Conservation (phyloP, 2,113 vertebrate genomes). For the Spheniscus mendiculus region DNA sequence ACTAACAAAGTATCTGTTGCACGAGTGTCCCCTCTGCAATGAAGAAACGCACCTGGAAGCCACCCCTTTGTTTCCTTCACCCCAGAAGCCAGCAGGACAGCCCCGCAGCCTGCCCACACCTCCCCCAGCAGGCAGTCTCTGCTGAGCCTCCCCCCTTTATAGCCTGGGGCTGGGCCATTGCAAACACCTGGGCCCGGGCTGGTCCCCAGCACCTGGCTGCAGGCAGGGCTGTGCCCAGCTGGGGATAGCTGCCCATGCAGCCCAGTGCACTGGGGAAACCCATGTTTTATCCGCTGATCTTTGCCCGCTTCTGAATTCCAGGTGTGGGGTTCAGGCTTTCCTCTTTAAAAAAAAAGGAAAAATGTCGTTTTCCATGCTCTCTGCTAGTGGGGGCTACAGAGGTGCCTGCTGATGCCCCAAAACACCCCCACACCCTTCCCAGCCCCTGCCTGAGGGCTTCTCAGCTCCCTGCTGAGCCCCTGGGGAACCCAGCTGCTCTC, state of each 20-base stretch:
- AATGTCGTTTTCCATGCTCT: fast-evolving
- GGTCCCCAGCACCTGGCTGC: neutral
- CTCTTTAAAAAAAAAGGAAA: neutral
- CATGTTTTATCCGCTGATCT: neutral
- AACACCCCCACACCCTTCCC: neutral
- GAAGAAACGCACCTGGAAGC: fast-evolving
- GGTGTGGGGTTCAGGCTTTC: neutral
- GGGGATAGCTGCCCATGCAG: neutral
- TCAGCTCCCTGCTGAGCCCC: neutral
- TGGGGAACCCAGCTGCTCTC: too few species aligned
- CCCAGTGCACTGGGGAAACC: fast-evolving
- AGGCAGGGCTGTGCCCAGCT: neutral
- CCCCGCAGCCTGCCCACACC: fast-evolving
- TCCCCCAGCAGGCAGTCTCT: neutral
- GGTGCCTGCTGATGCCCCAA: neutral
- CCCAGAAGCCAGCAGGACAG: fast-evolving
- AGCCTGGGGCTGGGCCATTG: neutral
- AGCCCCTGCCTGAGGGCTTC: neutral
- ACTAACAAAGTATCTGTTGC: neutral
- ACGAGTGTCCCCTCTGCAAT: fast-evolving
- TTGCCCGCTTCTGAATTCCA: neutral
- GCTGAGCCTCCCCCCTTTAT: neutral
- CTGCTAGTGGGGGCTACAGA: neutral
- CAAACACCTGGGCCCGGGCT: neutral
- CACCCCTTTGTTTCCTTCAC: fast-evolving